Percentiles rank a stretch among this genome's conserved stretches.
These are phyloP conservation scores for Tachuris rubrigastra DNA, from an alignment of 2,113 vertebrate species.

Conservation along the genomic window DNA sequence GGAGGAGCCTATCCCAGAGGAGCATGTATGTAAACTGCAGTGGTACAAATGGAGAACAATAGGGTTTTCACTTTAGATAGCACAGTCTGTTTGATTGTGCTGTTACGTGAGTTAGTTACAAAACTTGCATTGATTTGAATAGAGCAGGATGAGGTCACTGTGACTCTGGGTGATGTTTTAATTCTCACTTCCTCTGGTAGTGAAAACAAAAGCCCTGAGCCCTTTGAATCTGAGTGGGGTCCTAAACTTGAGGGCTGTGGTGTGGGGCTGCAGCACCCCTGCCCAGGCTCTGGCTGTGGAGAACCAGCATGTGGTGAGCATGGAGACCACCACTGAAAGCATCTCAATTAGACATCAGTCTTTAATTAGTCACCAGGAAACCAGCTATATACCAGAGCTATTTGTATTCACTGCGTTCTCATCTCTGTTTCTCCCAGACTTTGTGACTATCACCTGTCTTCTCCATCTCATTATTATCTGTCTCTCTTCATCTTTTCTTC, in stretches of 20 bases:
- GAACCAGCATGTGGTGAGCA: not conserved
- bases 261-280: not conserved
- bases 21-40: not conserved
- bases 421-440: not conserved
- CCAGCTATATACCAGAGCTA: not conserved
- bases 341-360: not conserved
- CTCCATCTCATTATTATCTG: not conserved
- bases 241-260: not conserved
- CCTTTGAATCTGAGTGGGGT: not conserved
- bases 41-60: not conserved
- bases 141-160: accelerated
- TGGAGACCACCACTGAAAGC: not conserved
- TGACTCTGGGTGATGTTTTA: not conserved
- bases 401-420: not conserved
- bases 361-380: not conserved
- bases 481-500: not conserved
- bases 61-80: not conserved
- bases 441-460: not conserved
- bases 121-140: not conserved
- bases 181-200: not conserved
- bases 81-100: not conserved
- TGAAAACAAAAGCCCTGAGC: not conserved
- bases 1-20: not conserved
- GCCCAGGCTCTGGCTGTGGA: not conserved
- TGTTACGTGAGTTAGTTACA: not conserved